These are phyloP conservation scores for Drosophila pallidifrons DNA, from an alignment of 1,140 invertebrate species.

Conservation along the genomic window DNA sequence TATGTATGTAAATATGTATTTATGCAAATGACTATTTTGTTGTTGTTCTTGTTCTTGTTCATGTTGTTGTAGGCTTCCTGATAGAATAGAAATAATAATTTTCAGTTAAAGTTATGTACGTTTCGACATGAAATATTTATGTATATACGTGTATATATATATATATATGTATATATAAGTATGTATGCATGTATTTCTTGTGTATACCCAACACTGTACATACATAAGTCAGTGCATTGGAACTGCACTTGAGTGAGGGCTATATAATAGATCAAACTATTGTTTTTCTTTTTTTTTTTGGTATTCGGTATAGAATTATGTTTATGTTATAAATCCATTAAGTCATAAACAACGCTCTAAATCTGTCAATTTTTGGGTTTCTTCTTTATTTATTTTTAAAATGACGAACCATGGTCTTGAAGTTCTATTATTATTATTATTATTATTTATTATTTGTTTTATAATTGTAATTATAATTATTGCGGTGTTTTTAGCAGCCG, in stretches of 20 bases:
- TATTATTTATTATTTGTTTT: constrained; percentile 23
- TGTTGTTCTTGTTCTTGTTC: constrained; percentile 33
- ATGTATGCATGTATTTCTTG: constrained; percentile 18
- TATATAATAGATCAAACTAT: constrained; percentile 22
- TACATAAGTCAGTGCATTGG: constrained; percentile 14
- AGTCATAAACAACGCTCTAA: constrained; percentile 65
- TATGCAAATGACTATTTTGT: constrained; percentile 64
- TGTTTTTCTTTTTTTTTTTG: constrained; percentile 14
- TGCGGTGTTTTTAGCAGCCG: constrained; percentile 23
- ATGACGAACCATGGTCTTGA: constrained; percentile 60
- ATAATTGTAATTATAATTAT: constrained; percentile 35
- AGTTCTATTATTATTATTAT: constrained; percentile 48
- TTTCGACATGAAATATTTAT: constrained; percentile 49
- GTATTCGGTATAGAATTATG: constrained; percentile 28
- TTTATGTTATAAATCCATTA: constrained; percentile 60
- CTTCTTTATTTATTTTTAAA: constrained; percentile 45
- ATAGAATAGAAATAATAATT: constrained; percentile 52
- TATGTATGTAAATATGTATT: constrained; percentile 70
- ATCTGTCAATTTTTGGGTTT: constrained; percentile 24
- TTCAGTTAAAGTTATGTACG: constrained; percentile 45
- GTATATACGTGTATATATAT: constrained; percentile 27
- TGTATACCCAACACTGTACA: constrained; percentile 22
- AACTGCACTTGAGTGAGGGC: constrained; percentile 36
- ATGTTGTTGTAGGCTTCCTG: constrained; percentile 32
- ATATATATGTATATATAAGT: constrained; percentile 19